Percentiles rank a stretch among this genome's conserved stretches.
Evolutionary conservation across 2,888 invertebrate species (phyloP).

Genomic region (Allygus modestus): DNA sequence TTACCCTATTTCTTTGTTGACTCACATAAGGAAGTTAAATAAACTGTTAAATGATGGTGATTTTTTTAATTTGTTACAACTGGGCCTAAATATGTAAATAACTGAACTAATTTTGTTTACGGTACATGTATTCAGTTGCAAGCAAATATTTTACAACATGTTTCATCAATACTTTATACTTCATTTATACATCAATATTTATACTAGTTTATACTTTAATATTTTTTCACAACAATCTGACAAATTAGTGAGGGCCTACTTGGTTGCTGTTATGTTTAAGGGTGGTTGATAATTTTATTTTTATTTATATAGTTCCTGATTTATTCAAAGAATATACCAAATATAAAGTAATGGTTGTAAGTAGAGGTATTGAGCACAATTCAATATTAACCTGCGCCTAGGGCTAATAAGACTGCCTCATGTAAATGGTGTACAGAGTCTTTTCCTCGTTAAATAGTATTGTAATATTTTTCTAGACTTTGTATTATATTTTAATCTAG

Average conservation of each 20-base stretch:
- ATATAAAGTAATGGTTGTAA: constrained; percentile 51
- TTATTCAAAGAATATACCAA: constrained; percentile 51
- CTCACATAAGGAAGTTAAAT: too few relatives aligned
- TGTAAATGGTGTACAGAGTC: constrained; percentile 55
- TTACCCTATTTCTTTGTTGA: too few relatives aligned
- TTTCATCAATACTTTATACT: too few relatives aligned
- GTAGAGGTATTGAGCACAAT: constrained; percentile 53
- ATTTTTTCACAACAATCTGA: neutral
- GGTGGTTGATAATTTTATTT: constrained; percentile 30
- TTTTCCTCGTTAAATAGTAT: constrained; percentile 56
- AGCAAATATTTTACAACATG: too few relatives aligned
- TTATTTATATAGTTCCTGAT: constrained; percentile 50
- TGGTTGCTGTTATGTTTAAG: constrained; percentile 10
- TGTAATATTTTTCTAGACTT: constrained; percentile 64
- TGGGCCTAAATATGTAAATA: too few relatives aligned
- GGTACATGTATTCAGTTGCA: too few relatives aligned
- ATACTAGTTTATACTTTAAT: too few relatives aligned
- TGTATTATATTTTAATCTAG: constrained; percentile 62
- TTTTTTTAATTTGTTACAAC: too few relatives aligned
- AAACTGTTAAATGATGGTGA: too few relatives aligned
- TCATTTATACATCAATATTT: too few relatives aligned
- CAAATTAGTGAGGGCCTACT: constrained; percentile 11
- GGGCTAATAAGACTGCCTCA: constrained; percentile 27
- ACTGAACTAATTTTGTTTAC: too few relatives aligned
- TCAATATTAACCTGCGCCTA: constrained; percentile 14